Conservation (phyloP, 2,113 vertebrate genomes). For the Paradoxurus hermaphroditus region DNA sequence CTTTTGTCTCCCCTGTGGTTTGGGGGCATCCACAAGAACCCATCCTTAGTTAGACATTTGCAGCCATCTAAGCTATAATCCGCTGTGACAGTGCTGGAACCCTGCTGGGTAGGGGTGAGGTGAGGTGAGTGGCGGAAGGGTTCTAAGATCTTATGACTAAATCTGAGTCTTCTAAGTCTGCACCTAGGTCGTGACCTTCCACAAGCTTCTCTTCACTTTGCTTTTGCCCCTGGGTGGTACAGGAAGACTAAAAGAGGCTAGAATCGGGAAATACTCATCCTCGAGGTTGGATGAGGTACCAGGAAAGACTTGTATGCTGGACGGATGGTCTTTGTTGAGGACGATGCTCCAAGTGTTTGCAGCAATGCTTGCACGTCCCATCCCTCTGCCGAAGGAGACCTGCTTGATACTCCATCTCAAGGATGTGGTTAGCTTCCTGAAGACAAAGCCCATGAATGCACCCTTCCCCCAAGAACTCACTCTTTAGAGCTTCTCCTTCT, state of each 20-base stretch:
- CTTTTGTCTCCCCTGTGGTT: no score
- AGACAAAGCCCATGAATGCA: neutral
- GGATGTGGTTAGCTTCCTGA: neutral
- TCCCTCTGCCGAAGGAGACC: no score
- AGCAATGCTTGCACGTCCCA: neutral
- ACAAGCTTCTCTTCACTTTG: neutral
- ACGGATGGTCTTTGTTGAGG: neutral
- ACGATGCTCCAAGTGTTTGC: neutral
- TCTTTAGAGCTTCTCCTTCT: neutral
- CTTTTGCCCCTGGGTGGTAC: no score
- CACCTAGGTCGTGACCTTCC: neutral
- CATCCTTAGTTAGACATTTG: neutral
- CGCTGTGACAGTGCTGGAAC: fast-evolving
- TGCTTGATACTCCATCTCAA: neutral
- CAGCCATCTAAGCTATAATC: no score
- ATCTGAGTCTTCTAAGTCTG: neutral
- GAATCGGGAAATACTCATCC: neutral
- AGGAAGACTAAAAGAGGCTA: no score
- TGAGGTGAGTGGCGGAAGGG: fast-evolving
- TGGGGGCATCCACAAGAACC: neutral
- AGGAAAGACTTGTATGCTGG: neutral
- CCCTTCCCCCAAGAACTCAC: fast-evolving
- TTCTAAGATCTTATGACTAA: neutral
- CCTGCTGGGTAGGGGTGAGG: neutral
- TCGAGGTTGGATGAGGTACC: neutral